Conservation (phyloP, 2,113 vertebrate genomes). For the Pseudonaja textilis region DNA sequence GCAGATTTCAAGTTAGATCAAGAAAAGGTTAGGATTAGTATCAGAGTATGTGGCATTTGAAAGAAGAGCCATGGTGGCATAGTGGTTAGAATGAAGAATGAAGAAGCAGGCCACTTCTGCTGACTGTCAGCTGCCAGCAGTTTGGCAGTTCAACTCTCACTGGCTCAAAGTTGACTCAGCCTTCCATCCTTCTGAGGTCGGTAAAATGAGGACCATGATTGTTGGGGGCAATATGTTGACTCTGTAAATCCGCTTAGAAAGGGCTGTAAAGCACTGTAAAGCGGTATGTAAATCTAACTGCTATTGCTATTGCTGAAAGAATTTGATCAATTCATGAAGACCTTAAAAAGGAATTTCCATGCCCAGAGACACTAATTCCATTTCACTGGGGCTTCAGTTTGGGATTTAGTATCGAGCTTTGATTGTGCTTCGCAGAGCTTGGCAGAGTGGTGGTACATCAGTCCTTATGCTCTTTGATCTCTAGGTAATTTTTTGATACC, state of each 20-base stretch:
- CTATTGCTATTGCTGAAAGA: no score
- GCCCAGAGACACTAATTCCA: not conserved
- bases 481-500: not conserved
- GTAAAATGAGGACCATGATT: no score
- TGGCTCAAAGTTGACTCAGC: no score
- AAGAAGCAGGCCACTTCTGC: no score
- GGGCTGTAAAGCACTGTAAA: no score
- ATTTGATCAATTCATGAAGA: not conserved
- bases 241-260: no score
- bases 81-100: no score
- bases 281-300: no score
- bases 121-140: no score
- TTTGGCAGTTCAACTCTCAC: no score
- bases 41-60: not conserved
- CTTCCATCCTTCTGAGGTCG: no score
- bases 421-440: not conserved
- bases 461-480: not conserved
- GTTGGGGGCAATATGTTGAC: no score
- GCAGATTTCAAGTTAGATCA: not conserved
- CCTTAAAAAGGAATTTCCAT: not conserved
- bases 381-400: not conserved
- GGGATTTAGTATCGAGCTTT: not conserved
- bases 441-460: not conserved
- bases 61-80: not conserved
- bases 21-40: not conserved